Evolutionary conservation across 1,140 invertebrate genomes (phyloP), one percentile per base, ranked within the genome.

Genomic region (Episyrphus balteatus): DNA sequence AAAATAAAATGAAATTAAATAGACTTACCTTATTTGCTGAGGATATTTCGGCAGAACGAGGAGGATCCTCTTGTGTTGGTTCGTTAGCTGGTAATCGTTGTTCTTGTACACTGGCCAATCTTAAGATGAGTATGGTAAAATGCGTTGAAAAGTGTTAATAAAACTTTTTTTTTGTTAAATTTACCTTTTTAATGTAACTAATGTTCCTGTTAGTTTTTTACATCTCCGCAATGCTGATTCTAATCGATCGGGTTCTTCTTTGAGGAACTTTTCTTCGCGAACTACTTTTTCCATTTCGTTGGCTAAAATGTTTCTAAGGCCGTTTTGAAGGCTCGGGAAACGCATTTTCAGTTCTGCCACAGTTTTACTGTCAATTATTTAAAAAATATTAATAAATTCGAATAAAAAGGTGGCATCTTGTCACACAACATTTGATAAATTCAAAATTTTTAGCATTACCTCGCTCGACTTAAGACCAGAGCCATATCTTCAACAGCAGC

Each of bases 401-500:
- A 33, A 33, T 33, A 8, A 8, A 33, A 33, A 33, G 12, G 7
- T 7, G 7, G 32, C 32, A 7, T 33, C 8, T 10, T 9, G 9
- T 39, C 14, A 14, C n/a, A 14, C 37, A 39, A 39, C 14, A 39
- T 39, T 39, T 39, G 8, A 17, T 14, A 39, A 39, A 9, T 39
- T 33, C n/a, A n/a, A n/a, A n/a, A n/a, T n/a, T n/a, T n/a, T n/a
- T n/a, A n/a, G n/a, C n/a, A n/a, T 38, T 54, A 84, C 81, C 81
- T 88, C 47, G 86, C 83, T 70, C 86, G 80, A 66, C 84, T 91
- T 14, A 98, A 73, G 47, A 94, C 80, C 52, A 97, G 74, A 14
- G 93, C 93, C 81, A 98, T 95, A 56, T 88, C 88, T 66, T 98
- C 94, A 2, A 98, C 92, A 64, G 97, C 93, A 0, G 84, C 82